A percentile compares a stretch with the other conserved stretches of the same genome.
Evolutionary conservation across 2,113 vertebrate genomes (phyloP).

Genomic region (Sminthopsis crassicaudata): DNA sequence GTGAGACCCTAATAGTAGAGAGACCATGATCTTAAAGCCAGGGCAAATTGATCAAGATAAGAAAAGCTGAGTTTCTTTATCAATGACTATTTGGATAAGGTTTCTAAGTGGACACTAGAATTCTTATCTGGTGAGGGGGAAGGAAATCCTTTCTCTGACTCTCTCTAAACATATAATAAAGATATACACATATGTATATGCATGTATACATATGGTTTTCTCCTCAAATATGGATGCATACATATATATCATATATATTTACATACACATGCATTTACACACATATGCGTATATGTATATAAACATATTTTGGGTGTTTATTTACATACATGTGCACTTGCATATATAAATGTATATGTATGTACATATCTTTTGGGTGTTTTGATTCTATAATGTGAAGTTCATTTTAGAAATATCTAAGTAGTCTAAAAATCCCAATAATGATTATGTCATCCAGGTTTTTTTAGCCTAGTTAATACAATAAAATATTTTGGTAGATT

Average conservation of each 20-base stretch:
- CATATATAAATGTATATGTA: neutral
- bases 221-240: neutral
- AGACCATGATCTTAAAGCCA: neutral
- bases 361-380: neutral
- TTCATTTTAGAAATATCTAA: neutral
- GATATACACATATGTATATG: too few species aligned
- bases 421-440: constrained; percentile 11
- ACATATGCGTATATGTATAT: too few species aligned
- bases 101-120: neutral
- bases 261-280: neutral
- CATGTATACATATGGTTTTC: too few species aligned
- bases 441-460: constrained; percentile 23
- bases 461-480: constrained; percentile 29
- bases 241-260: neutral
- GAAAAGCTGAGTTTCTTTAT: neutral
- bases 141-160: neutral
- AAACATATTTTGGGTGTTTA: too few species aligned
- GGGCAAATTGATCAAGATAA: neutral
- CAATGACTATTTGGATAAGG: neutral
- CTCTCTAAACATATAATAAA: neutral
- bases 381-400: constrained; percentile 12
- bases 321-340: neutral
- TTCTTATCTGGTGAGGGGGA: neutral
- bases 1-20: neutral
- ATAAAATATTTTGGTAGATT: constrained; percentile 37